Base-by-base conservation (phyloP, 2,113 vertebrate genomes). In the Salvelinus namaycush region DNA sequence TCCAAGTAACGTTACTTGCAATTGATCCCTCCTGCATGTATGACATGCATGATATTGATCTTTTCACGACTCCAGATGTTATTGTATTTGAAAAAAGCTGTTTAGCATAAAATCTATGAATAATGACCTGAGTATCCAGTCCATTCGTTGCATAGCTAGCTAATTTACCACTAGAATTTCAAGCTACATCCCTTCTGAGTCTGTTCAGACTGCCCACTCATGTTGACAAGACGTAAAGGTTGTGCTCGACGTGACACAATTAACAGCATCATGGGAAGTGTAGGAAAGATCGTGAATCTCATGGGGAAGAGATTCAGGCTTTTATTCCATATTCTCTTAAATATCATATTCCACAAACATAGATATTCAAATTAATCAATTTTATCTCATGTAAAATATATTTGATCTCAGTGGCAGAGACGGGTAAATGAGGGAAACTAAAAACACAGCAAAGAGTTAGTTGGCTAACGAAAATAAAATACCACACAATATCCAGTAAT, bases 251-350 rank as follows among this genome's bases (percentile, higher is more conserved):
- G 78, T 77, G 2, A 7, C 14, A 1, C 24, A 75, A 1, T 60
- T 11, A 11, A 44, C 39, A 64, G 90, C 72, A 89, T 77, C 57
- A 57, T 87, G 92, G 91, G 84, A 89, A 79, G 82, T 80, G 87
- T 74, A 87, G 51, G 14, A 62, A 8, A 62, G 20, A 69, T 66
- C 51, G 0, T 44, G 39, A 12, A 44, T 11, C 39, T 44, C 39
- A 44, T 5, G 16, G 4, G 51, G 51, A n/a, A 8, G 59, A 60
- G 59, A 60, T 5, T 60, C 59, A 60, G 59, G 59, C 8, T 73
- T 69, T 20, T 89, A 86, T 91, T 92, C 91, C 93, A 91, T 92
- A 89, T 90, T 92, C 77, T 95, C 39, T 94, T 94, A 54, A 96
- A 95, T 91, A 86, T 90, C 81, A 88, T 83, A 75, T 89, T 91